Evolutionary conservation across 1,140 invertebrate species (phyloP).

Genomic region (Potamilus streckersoni): DNA sequence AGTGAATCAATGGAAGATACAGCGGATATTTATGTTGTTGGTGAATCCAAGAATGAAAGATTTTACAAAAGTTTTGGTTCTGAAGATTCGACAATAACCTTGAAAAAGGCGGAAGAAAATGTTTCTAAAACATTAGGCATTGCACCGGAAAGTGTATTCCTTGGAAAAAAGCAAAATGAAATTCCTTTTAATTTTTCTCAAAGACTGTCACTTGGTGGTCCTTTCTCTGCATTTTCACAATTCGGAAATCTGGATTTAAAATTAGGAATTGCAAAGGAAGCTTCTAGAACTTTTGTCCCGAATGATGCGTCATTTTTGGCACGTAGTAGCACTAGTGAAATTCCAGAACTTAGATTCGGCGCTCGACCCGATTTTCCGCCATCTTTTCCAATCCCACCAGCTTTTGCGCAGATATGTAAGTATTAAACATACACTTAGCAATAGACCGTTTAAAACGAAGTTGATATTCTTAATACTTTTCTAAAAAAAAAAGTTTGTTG

Average conservation of each 20-base stretch:
- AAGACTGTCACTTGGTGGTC: constrained; percentile 12
- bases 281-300: not conserved
- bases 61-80: not conserved
- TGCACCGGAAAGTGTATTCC: not conserved
- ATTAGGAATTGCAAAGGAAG: not conserved
- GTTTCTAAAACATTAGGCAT: not conserved
- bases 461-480: not conserved
- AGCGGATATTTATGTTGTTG: not conserved
- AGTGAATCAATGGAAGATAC: too few relatives aligned
- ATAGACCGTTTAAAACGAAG: not conserved
- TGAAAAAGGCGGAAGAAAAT: not conserved
- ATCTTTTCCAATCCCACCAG: constrained; percentile 30
- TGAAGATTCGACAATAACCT: not conserved
- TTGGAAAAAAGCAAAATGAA: not conserved
- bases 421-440: not conserved
- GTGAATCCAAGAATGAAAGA: not conserved
- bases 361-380: not conserved
- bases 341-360: not conserved
- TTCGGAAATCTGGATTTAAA: constrained; percentile 4
- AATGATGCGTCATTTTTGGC: constrained; percentile 1
- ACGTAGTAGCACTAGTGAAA: not conserved
- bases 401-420: constrained; percentile 38
- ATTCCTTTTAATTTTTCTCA: not conserved
- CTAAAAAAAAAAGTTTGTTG: not conserved
- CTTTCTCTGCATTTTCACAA: constrained; percentile 27